phyloP scores from a whole-genome alignment of 2,797 vertebrate genomes.

The Toxotes lorentzi region DNA sequence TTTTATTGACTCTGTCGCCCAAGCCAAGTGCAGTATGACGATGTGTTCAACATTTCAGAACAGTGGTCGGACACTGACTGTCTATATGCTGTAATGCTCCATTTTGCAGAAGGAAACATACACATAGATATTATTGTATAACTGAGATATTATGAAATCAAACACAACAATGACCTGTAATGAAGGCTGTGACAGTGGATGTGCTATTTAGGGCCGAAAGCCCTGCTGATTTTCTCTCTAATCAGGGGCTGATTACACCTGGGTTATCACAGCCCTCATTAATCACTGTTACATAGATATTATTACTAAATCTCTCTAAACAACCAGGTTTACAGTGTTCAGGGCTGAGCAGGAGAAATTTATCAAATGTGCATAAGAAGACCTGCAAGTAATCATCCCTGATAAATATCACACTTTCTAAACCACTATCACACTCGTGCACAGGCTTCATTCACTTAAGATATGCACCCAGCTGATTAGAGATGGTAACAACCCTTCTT shows the following conservation, averaged over 20 bases:
- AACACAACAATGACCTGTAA: conserved; percentile 5
- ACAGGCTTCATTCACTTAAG: conserved; percentile 45
- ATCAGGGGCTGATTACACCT: conserved; percentile 56
- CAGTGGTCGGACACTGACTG: background rate
- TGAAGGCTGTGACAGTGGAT: conserved; percentile 19
- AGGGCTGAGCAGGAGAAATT: conserved; percentile 14
- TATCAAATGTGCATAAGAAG: conserved; percentile 19
- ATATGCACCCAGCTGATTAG: conserved; percentile 53
- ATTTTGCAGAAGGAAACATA: background rate
- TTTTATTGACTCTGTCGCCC: background rate
- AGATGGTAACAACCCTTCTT: conserved; percentile 30
- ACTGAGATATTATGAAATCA: conserved; percentile 1
- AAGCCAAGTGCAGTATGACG: background rate
- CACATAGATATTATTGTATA: background rate
- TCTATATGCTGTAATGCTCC: background rate
- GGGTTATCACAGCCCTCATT: conserved; percentile 39
- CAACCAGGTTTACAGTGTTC: conserved; percentile 18
- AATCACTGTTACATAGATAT: conserved; percentile 54
- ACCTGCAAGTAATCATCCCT: conserved; percentile 44
- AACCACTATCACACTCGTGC: background rate
- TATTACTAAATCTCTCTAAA: conserved; percentile 13
- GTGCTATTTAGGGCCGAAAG: conserved; percentile 5
- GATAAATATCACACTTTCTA: conserved; percentile 33
- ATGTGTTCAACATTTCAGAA: background rate
- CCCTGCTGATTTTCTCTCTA: conserved; percentile 24